These are phyloP conservation scores for Epistrophe grossulariae DNA, from an alignment of 2,888 invertebrate species.

Conservation along the genomic window DNA sequence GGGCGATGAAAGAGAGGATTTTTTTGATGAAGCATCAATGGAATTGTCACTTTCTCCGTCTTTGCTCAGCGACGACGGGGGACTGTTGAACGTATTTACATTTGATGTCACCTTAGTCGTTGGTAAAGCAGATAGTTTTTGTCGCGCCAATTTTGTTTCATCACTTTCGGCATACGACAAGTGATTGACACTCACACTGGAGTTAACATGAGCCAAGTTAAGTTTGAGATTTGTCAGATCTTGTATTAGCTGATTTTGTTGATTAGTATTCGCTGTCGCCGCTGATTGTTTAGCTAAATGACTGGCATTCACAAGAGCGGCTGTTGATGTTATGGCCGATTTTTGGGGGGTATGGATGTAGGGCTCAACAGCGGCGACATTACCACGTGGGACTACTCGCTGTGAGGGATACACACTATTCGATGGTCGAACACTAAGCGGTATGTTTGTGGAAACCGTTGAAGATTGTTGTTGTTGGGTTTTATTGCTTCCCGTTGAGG, in stretches of 20 bases:
- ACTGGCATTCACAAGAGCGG: slow-evolving; percentile 83
- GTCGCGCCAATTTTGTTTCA: slow-evolving; percentile 83
- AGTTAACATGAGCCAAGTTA: slow-evolving; percentile 80
- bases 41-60: slow-evolving; percentile 66
- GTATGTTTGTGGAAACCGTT: slow-evolving; percentile 69
- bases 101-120: slow-evolving; percentile 72
- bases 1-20: slow-evolving; percentile 76
- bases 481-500: slow-evolving; percentile 45
- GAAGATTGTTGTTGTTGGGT: slow-evolving; percentile 74
- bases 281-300: slow-evolving; percentile 81
- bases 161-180: slow-evolving; percentile 86
- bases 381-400: slow-evolving; percentile 86
- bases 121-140: slow-evolving; percentile 79
- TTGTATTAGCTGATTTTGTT: slow-evolving; percentile 83
- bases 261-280: slow-evolving; percentile 82
- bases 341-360: slow-evolving; percentile 92
- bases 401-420: slow-evolving; percentile 82
- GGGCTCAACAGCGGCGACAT: slow-evolving; percentile 94
- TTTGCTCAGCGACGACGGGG: slow-evolving; percentile 55
- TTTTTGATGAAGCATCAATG: slow-evolving; percentile 90
- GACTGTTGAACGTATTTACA: slow-evolving; percentile 79
- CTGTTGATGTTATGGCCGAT: slow-evolving; percentile 84
- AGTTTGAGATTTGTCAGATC: slow-evolving; percentile 82
- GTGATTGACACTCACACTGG: slow-evolving; percentile 85
- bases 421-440: slow-evolving; percentile 77